Evolutionary conservation across 2,797 vertebrate species (phyloP).

Genomic region (Cichlasoma orientale): DNA sequence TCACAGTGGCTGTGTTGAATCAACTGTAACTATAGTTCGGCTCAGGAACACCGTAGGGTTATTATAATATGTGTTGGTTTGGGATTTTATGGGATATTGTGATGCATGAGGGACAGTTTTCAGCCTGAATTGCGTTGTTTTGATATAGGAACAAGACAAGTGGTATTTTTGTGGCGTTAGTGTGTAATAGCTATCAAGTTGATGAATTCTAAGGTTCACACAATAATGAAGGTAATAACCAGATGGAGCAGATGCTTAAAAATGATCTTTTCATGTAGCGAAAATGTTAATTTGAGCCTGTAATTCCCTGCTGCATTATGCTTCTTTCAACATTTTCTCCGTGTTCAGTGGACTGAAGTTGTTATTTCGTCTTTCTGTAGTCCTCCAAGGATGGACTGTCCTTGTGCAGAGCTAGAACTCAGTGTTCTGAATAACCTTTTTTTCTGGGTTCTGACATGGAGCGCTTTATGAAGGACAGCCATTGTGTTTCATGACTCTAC

Average conservation of each 20-base stretch:
- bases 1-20: conserved; percentile 53
- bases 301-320: background rate
- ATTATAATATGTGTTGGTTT: conserved; percentile 18
- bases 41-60: conserved; percentile 44
- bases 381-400: background rate
- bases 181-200: conserved; percentile 43
- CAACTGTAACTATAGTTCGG: conserved; percentile 66
- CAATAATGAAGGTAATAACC: conserved; percentile 64
- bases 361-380: conserved; percentile 13
- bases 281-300: conserved; percentile 5
- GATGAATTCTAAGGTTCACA: conserved; percentile 32
- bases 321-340: background rate
- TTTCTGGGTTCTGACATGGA: background rate
- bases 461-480: background rate
- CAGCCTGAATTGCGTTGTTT: conserved; percentile 47
- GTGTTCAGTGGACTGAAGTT: conserved; percentile 19
- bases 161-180: conserved; percentile 16
- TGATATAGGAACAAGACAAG: conserved; percentile 21
- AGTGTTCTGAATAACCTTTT: background rate
- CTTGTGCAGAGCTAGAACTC: background rate
- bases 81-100: conserved; percentile 41
- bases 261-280: conserved; percentile 2
- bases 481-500: background rate
- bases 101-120: conserved; percentile 24
- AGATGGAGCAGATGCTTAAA: conserved; percentile 43